Evolutionary conservation across 1,140 invertebrate species (phyloP), one percentile per base, ranked within the genome.

Genomic region (Ceratosolen solmsi): DNA sequence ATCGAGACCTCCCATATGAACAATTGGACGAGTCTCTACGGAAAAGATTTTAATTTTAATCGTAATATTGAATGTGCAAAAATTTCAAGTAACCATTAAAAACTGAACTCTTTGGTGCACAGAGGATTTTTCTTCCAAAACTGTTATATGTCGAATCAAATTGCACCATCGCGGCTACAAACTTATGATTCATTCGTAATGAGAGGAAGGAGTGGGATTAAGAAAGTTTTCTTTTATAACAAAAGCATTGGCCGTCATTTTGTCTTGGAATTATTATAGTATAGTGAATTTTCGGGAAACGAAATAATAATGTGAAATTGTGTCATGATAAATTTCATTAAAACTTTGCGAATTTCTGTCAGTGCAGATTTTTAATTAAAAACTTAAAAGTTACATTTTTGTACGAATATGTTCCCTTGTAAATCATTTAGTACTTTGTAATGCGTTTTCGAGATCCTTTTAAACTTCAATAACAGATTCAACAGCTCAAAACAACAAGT

Each of bases 221-320:
- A 80, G 78, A 80, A 80, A 80, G 78, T 80, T 80, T 79, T 80
- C 54, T 60, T 80, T 73, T 72, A 46, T n/a, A 79, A 54, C 30
- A 38, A 41, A 13, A 17, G n/a, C 60, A 46, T 20, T 46, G 11
- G 11, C 30, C 76, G 49, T 70, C 76, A 51, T 70, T 79, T 76
- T 65, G 38, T 65, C 38, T 79, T 49, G 27, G 36, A 51, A 38
- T 51, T 58, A 33, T n/a, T 73, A 73, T 51, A 73, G 46, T 49
- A 46, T 33, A 70, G 60, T 54, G 60, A 68, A 79, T 79, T 79
- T 79, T 79, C 76, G 33, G 49, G 38, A 54, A 68, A 30, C 27
- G n/a, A 63, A 63, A 72, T 54, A 33, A 72, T 58, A 56, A 79
- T 46, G 68, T 51, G n/a, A 75, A 56, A 33, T 75, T 63, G 36